Base-by-base conservation (phyloP, 2,888 invertebrate genomes). In the Polymixis flavicincta region DNA sequence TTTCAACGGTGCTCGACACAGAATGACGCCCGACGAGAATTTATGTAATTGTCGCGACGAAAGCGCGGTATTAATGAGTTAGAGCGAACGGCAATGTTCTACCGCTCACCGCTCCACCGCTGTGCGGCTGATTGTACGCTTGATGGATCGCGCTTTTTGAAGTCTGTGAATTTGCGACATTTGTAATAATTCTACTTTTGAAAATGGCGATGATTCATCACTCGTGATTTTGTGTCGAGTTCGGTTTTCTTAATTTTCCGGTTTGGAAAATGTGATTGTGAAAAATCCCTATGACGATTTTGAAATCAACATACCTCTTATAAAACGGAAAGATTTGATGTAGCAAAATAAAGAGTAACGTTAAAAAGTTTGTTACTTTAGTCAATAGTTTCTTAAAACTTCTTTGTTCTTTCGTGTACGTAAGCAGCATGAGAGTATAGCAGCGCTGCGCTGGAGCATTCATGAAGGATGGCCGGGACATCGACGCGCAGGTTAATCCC, bases 51-150 rank as follows among this genome's bases (percentile, higher is more conserved):
- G 92, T 91, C 85, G 85, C 89, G 89, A 87, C 85, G 90, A 90
- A 91, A 91, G 91, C 90, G 86, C 89, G 89, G 90, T 90, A 93
- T 92, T 93, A 93, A 94, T 92, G 93, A 92, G 89, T 90, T 88
- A 82, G 86, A 85, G 84, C 54, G 72, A 77, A 76, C 45, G 66
- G 72, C 73, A 70, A 67, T 85, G 75, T 81, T 85, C 71, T 78
- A 82, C 75, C 76, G 25, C 28, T 50, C 45, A n/a, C 28, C 54
- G 50, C 48, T 55, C 14, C 42, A 50, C n/a, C 28, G 71, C 71
- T 64, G 54, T 69, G 74, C 37, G 60, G 52, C 65, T 78, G 83
- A 85, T 83, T 85, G 81, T 79, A 76, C 67, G 28, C 52, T 81
- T 86, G 80, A 85, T 79, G 57, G 63, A 86, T 80, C 71, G 60